Conservation (phyloP, 1,140 invertebrate species). For the Agrilus planipennis region DNA sequence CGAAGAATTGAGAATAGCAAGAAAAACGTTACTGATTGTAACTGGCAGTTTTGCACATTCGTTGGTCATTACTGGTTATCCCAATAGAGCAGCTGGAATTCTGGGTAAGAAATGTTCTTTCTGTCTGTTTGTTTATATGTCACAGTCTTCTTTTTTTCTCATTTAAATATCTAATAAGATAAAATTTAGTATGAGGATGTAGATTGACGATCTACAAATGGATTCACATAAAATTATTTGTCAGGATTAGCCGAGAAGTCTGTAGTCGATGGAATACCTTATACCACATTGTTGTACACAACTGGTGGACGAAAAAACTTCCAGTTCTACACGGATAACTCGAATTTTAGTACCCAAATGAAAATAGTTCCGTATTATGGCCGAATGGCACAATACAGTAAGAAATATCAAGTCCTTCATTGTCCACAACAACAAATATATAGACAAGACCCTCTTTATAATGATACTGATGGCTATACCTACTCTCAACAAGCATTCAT, state of each 20-base stretch:
- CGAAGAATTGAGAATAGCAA: conserved; percentile 16
- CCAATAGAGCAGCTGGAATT: conserved; percentile 49
- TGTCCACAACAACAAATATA: too few species aligned
- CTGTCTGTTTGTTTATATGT: not conserved
- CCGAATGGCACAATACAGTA: too few species aligned
- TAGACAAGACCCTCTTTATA: conserved; percentile 41
- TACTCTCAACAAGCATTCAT: conserved; percentile 66
- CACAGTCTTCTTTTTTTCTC: too few species aligned
- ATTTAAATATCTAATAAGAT: too few species aligned
- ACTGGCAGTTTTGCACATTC: conserved; percentile 83
- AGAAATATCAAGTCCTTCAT: too few species aligned
- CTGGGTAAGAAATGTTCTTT: conserved; percentile 44
- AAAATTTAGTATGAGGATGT: too few species aligned
- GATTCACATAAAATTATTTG: not conserved
- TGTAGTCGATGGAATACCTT: conserved; percentile 53
- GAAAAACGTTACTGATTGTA: conserved; percentile 76
- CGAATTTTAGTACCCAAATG: too few species aligned
- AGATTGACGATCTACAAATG: not conserved
- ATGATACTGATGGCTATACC: conserved; percentile 49
- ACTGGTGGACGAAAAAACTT: conserved; percentile 60
- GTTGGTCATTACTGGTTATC: conserved; percentile 60
- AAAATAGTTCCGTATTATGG: conserved; percentile 35
- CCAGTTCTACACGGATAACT: conserved; percentile 45
- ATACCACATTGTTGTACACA: conserved; percentile 70
- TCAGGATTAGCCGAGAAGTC: conserved; percentile 51